A percentile compares a stretch with the other conserved stretches of the same genome.
Conservation (phyloP, 2,888 invertebrate species). For the Drepanosiphum platanoidis region DNA sequence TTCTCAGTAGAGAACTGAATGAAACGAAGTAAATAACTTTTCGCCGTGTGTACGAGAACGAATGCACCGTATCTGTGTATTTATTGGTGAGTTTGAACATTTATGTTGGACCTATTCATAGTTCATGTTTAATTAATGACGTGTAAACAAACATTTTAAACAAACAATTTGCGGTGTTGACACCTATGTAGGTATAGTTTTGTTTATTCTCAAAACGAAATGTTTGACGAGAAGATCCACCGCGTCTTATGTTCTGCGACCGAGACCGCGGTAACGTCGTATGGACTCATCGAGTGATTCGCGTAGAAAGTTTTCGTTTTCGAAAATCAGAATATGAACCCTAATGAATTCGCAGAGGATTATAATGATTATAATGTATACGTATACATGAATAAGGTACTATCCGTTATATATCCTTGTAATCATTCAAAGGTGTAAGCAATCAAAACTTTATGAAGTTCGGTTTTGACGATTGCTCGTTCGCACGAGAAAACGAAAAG, state of each 20-base stretch:
- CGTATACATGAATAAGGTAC: too few species aligned
- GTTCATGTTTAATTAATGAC: not conserved
- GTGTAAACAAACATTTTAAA: not conserved
- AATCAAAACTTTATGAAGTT: not conserved
- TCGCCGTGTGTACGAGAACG: not conserved
- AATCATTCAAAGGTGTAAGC: not conserved
- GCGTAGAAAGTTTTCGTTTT: not conserved
- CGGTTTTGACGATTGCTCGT: not conserved
- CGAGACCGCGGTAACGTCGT: not conserved
- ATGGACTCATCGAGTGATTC: not conserved
- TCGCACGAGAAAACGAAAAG: not conserved
- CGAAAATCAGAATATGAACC: not conserved
- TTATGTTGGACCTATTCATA: not conserved
- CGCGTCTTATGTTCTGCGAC: not conserved
- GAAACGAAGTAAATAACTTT: slow-evolving; percentile 11
- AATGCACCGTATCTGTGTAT: not conserved
- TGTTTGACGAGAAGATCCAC: not conserved
- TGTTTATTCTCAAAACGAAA: not conserved
- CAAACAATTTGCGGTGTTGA: not conserved
- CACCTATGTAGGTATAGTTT: not conserved
- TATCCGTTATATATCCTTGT: not conserved
- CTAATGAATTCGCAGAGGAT: not conserved
- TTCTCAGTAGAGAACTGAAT: not conserved
- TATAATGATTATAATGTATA: not conserved
- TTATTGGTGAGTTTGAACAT: not conserved